These are phyloP conservation scores for Galeruca laticollis DNA, from an alignment of 2,888 invertebrate genomes.

Conservation along the genomic window DNA sequence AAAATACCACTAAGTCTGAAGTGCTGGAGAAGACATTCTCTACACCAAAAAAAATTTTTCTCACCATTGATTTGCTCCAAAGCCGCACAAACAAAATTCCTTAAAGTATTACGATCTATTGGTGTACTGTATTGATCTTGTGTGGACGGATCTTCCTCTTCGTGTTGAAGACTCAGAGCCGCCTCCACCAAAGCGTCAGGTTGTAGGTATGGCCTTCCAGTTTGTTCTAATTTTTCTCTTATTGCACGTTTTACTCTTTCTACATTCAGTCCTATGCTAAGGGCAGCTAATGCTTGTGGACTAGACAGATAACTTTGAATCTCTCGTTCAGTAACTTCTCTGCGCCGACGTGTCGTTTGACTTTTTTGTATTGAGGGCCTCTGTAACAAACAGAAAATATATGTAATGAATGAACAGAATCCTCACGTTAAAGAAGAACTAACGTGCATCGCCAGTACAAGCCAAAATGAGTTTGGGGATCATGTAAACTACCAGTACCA, in stretches of 20 bases:
- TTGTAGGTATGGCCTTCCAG: constrained; percentile 75
- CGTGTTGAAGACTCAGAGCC: constrained; percentile 76
- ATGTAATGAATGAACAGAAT: no score
- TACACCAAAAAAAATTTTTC: not conserved
- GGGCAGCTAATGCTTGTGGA: constrained; percentile 68
- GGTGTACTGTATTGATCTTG: constrained; percentile 19
- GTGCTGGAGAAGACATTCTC: not conserved
- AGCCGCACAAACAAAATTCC: constrained; percentile 18
- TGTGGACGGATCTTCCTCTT: constrained; percentile 68
- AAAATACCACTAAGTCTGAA: not conserved
- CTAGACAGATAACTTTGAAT: constrained; percentile 67
- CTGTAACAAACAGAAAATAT: constrained; percentile 39
- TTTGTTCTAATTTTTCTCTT: constrained; percentile 69
- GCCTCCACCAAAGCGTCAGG: constrained; percentile 81
- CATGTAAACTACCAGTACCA: no score
- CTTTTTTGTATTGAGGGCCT: constrained; percentile 44
- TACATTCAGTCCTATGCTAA: constrained; percentile 73
- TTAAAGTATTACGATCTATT: constrained; percentile 7
- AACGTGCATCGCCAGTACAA: no score
- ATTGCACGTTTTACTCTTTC: constrained; percentile 72
- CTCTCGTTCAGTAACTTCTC: constrained; percentile 59
- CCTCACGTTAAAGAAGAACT: no score
- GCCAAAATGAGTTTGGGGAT: no score
- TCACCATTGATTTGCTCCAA: constrained; percentile 17
- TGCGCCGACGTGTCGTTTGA: constrained; percentile 45